Conservation (phyloP, 2,797 vertebrate species). For the Lophius americanus region DNA sequence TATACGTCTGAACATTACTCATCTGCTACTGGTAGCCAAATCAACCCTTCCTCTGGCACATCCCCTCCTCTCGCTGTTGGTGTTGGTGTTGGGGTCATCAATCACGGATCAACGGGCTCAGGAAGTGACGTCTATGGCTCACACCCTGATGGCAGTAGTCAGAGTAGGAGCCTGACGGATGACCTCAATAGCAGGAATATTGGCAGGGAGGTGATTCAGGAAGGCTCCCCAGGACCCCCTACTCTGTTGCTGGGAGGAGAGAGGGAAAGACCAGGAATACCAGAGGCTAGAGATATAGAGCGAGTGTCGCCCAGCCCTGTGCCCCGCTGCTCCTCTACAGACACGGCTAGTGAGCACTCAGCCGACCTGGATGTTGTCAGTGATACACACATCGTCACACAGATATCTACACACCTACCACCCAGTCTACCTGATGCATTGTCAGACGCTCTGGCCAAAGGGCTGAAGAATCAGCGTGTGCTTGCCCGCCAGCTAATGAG, state of each 20-base stretch:
- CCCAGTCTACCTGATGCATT: constrained; percentile 69
- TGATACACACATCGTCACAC: constrained; percentile 17
- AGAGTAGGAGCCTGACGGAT: constrained; percentile 62
- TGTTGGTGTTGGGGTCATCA: constrained; percentile 49
- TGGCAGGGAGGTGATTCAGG: constrained; percentile 43
- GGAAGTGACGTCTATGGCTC: constrained; percentile 46
- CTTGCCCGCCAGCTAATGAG: constrained; percentile 80
- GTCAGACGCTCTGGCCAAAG: constrained; percentile 81
- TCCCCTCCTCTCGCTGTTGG: constrained; percentile 66
- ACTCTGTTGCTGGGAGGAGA: constrained; percentile 55
- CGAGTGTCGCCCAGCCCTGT: constrained; percentile 77
- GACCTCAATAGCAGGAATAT: constrained; percentile 50
- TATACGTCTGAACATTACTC: constrained; percentile 87
- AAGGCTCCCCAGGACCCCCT: constrained; percentile 64
- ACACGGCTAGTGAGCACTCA: constrained; percentile 90
- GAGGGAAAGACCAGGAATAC: constrained; percentile 56
- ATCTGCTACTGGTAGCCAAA: constrained; percentile 68
- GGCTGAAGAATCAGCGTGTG: constrained; percentile 88
- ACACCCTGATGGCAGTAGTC: constrained; percentile 55
- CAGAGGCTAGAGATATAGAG: constrained; percentile 44
- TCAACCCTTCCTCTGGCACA: constrained; percentile 68
- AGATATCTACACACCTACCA: constrained; percentile 26
- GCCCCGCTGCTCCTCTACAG: constrained; percentile 90
- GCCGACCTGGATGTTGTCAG: constrained; percentile 82
- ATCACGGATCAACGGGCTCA: constrained; percentile 48